Conservation (phyloP, 2,797 vertebrate species). For the Bryconaethiops microstoma region DNA sequence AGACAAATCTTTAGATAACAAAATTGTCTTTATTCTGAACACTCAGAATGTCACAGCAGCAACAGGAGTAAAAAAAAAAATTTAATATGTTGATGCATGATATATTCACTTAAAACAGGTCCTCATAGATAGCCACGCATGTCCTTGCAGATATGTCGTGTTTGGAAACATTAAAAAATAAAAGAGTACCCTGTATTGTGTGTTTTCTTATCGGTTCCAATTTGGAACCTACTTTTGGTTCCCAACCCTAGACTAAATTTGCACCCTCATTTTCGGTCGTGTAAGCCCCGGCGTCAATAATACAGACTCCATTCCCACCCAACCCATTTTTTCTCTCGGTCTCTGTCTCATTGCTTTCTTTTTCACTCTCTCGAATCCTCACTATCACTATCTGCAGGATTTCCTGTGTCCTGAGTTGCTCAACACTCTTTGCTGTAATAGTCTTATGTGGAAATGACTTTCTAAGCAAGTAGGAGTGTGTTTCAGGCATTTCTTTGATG, state of each 20-base stretch:
- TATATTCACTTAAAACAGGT: too few relatives aligned
- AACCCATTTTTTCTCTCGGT: not conserved
- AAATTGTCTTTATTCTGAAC: too few relatives aligned
- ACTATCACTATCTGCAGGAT: constrained; percentile 66
- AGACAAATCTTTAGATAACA: too few relatives aligned
- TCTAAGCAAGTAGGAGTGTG: not conserved
- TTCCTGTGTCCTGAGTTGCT: constrained; percentile 59
- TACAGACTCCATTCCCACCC: not conserved
- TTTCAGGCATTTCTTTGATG: constrained; percentile 4
- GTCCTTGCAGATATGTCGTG: too few relatives aligned
- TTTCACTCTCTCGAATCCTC: constrained; percentile 17
- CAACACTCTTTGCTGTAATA: constrained; percentile 34
- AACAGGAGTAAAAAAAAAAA: too few relatives aligned
- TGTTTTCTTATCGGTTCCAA: too few relatives aligned
- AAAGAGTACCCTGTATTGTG: too few relatives aligned
- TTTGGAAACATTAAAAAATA: not conserved
- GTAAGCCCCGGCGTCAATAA: not conserved
- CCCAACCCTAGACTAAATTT: not conserved
- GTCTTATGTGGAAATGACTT: constrained; percentile 11
- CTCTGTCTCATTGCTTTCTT: constrained; percentile 19
- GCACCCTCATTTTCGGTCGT: not conserved
- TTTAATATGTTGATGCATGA: too few relatives aligned
- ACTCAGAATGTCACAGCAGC: too few relatives aligned
- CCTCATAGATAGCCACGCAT: too few relatives aligned
- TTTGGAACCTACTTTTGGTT: too few relatives aligned